Base-by-base conservation (phyloP, 92 coral and sea anemone species). In the Parazoanthus darwini region DNA sequence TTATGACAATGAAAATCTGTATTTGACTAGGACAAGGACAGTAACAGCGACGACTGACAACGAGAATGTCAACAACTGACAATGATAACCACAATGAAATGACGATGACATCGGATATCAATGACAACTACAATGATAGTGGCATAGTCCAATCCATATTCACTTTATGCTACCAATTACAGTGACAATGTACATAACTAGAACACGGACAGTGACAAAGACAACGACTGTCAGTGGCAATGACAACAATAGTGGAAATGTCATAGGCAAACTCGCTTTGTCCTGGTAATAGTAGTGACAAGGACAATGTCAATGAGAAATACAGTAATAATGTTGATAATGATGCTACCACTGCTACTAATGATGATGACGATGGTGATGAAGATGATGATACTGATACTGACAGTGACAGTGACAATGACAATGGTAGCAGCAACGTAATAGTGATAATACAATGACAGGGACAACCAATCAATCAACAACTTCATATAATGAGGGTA, bases 161-260 rank as follows among this genome's bases (percentile, higher is more conserved):
- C n/a, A 20, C 75, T 51, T 58, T 91, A 80, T 74, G 72, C 93
- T 91, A 73, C 4, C 18, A 79, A 29, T 79, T 20, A 48, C 39
- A 74, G 14, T 46, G 79, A 11, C 18, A 54, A 54, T 54, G 51
- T 46, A 46, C 51, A 46, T 46, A 10, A 46, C 51, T 46, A 46
- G 51, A 9, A 46, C 51, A 46, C 6, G 9, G 59, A 78, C 80
- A 76, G 23, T 50, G 20, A 84, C 29, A 63, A 54, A 1, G 26
- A 77, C 68, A 29, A 29, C 33, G 33, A 29, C 33, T 29, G 33
- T 29, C 33, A 29, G 33, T 39, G 77, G 4, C 67, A 67, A 63
- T 51, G 39, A 33, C 86, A 20, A 29, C 8, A 8, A 46, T 46
- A 46, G 8, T 20, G 9, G 15, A 0, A 23, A n/a, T 51, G 58